A percentile compares a stretch with the other conserved stretches of the same genome.
These are phyloP conservation scores for Bradypodion ventrale DNA, from an alignment of 2,797 vertebrate genomes.

Conservation along the genomic window DNA sequence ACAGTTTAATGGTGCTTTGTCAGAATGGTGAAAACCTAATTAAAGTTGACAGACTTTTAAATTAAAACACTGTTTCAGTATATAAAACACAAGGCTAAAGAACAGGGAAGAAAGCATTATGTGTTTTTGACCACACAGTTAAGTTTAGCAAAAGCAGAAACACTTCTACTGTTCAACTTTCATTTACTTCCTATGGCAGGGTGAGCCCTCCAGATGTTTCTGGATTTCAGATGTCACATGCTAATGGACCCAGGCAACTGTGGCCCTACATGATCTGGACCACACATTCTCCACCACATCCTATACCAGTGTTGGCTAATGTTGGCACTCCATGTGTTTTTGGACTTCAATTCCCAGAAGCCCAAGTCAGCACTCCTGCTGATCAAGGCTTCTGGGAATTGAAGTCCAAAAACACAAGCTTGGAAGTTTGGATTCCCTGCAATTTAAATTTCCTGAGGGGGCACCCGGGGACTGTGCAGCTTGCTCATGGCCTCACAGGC, in stretches of 20 bases:
- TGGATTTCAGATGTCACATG: background rate
- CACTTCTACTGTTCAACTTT: background rate
- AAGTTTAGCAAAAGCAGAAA: background rate
- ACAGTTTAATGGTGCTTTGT: constrained; percentile 37
- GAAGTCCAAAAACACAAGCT: too few relatives aligned
- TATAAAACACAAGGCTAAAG: background rate
- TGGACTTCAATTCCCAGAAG: too few relatives aligned
- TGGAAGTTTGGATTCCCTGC: background rate
- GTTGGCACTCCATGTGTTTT: too few relatives aligned
- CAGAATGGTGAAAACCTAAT: background rate
- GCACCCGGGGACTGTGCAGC: too few relatives aligned
- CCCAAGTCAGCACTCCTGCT: too few relatives aligned
- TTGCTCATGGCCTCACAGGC: too few relatives aligned
- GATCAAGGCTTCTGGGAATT: too few relatives aligned
- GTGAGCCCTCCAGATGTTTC: background rate
- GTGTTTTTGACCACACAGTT: background rate
- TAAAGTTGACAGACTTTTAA: background rate
- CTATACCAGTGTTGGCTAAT: too few relatives aligned
- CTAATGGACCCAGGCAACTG: too few relatives aligned
- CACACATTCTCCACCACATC: background rate
- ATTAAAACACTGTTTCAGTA: background rate
- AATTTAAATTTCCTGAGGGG: background rate
- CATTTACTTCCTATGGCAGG: background rate
- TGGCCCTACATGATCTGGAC: background rate
- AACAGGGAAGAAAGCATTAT: background rate